Base-by-base conservation (phyloP, 2,113 vertebrate species). In the Xerus inauris region DNA sequence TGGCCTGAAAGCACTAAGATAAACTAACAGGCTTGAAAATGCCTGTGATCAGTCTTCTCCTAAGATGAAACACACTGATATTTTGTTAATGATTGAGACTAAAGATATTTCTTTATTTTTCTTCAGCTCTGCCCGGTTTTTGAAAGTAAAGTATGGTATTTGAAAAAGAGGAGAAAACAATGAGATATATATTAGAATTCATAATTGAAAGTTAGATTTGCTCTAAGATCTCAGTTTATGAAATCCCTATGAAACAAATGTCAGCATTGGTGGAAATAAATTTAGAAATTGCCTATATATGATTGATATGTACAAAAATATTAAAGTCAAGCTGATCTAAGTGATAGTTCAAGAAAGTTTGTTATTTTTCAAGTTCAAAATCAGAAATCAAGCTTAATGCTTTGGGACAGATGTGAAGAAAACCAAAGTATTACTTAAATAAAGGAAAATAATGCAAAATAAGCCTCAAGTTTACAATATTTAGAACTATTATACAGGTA, bases 21-120 rank as follows among this genome's bases (percentile, higher is more conserved):
- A 96, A 64, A 91, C 67, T 59, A 95, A 92, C 35, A 91, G 28
- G 30, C 69, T 73, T 87, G 73, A 81, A 96, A 94, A 91, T 91
- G 35, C 83, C 30, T 87, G 26, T 75, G 59, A 96, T 94, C 89
- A 65, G 62, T 54, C 35, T 92, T 87, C 69, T 45, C 75, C 71
- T 45, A 84, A 81, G 64, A 95, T 93, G 83, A 93, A 95, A 71
- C 51, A 35, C 30, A 42, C n/a, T 95, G 79, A 45, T 93, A 93
- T 69, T 92, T 96, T 83, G 2, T 54, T 89, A 80, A 38, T 80
- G 32, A 80, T 62, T 96, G 64, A 42, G 62, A 89, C 24, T 79
- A 65, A 91, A 30, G 20, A 5, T 10, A 65, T 88, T 81, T 87
- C 17, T 89, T 93, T 69, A 65, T 91, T 76, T 67, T 87, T 59